Conservation (phyloP, 2,888 invertebrate genomes). For the Drosophila phalerata region DNA sequence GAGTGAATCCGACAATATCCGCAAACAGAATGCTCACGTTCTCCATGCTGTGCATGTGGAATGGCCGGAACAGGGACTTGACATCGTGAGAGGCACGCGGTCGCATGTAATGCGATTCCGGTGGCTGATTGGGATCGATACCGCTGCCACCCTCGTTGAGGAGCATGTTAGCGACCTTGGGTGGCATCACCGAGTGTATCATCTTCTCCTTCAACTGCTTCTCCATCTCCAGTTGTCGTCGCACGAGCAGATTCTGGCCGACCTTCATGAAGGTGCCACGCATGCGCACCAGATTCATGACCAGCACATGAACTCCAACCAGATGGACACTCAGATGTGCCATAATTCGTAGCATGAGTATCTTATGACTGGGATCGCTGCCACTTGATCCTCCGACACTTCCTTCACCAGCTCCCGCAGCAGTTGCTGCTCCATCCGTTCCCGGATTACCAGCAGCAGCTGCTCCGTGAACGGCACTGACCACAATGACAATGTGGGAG, state of each 20-base stretch:
- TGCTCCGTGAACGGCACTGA: conserved; percentile 85
- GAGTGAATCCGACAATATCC: conserved; percentile 98
- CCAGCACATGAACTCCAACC: conserved; percentile 96
- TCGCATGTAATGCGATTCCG: conserved; percentile 79
- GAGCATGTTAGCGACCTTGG: conserved; percentile 94
- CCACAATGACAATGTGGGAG: conserved; percentile 86
- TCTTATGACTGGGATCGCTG: conserved; percentile 87
- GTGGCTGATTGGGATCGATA: conserved; percentile 66
- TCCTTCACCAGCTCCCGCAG: not conserved
- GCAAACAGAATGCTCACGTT: conserved; percentile 98
- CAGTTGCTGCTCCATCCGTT: not conserved
- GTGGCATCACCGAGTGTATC: conserved; percentile 99
- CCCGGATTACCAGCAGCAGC: not conserved
- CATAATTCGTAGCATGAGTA: conserved; percentile 90
- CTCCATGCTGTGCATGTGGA: conserved; percentile 98
- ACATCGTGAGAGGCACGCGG: conserved; percentile 87
- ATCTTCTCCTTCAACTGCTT: conserved; percentile 98
- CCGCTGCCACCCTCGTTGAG: conserved; percentile 89
- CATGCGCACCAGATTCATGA: conserved; percentile 97
- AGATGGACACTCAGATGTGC: conserved; percentile 96
- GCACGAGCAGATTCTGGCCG: conserved; percentile 95
- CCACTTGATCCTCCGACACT: not conserved
- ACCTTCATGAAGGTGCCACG: conserved; percentile 98
- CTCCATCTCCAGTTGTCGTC: conserved; percentile 96
- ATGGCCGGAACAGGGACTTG: conserved; percentile 95